Conservation (phyloP, 1,140 invertebrate species). For the Polypedilum pembai region DNA sequence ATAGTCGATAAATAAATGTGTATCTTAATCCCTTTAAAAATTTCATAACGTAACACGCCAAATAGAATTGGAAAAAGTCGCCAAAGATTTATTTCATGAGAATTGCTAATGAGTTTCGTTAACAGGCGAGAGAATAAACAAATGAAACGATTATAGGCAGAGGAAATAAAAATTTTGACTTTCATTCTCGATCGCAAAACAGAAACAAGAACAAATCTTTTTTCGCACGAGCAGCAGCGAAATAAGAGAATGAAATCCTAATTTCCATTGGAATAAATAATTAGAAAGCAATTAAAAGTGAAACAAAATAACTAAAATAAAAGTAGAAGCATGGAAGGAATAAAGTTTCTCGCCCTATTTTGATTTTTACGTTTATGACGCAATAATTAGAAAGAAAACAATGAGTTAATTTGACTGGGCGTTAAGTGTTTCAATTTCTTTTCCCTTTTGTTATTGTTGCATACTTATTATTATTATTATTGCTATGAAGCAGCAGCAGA, state of each 20-base stretch:
- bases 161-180: neutral
- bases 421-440: neutral
- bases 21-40: neutral
- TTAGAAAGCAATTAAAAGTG: constrained; percentile 8
- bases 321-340: neutral
- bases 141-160: neutral
- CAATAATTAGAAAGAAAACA: constrained; percentile 1
- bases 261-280: constrained; percentile 6
- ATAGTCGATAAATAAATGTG: no score
- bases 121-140: neutral
- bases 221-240: neutral
- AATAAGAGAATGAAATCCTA: neutral
- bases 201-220: neutral
- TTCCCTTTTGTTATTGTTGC: neutral
- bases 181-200: neutral
- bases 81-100: neutral
- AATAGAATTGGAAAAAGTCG: neutral
- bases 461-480: neutral
- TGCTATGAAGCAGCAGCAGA: neutral
- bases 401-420: neutral
- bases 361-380: neutral
- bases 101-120: constrained; percentile 18
- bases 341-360: neutral
- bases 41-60: neutral
- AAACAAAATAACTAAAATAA: neutral